Evolutionary conservation across 2,797 vertebrate genomes (phyloP).

Genomic region (Pseudomugil gertrudae): DNA sequence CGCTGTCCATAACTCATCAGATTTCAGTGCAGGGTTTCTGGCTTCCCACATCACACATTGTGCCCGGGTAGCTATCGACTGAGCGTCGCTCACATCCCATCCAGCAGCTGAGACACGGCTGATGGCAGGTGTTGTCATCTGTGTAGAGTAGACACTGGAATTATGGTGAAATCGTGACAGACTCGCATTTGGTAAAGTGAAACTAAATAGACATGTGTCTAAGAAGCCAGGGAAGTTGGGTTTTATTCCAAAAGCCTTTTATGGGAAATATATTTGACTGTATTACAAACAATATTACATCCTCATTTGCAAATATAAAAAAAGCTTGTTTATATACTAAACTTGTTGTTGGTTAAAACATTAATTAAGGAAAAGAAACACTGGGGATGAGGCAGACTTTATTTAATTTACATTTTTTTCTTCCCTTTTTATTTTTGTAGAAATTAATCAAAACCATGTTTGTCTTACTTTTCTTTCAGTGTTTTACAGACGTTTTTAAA

Average conservation of each 20-base stretch:
- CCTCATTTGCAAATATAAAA: constrained; percentile 24
- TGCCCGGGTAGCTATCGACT: constrained; percentile 23
- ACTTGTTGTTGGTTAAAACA: not conserved
- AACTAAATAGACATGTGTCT: constrained; percentile 21
- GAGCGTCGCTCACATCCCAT: constrained; percentile 23
- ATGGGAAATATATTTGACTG: constrained; percentile 24
- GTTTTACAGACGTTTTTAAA: constrained; percentile 4
- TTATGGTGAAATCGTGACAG: constrained; percentile 42
- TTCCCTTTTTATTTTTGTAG: too few species aligned
- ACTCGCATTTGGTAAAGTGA: constrained; percentile 36
- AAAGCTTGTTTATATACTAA: not conserved
- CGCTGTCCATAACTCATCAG: constrained; percentile 62
- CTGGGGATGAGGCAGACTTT: not conserved
- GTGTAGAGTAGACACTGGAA: constrained; percentile 39
- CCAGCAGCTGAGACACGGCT: constrained; percentile 38
- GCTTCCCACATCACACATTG: constrained; percentile 53
- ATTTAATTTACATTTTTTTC: too few species aligned
- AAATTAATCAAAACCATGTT: not conserved
- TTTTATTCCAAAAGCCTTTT: constrained; percentile 24
- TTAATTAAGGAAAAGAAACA: not conserved
- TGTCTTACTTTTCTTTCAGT: not conserved
- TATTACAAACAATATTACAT: constrained; percentile 19
- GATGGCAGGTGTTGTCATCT: constrained; percentile 58
- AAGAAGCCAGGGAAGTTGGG: constrained; percentile 21
- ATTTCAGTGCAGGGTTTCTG: constrained; percentile 45